Percentiles rank a stretch among this genome's conserved stretches.
phyloP scores from a whole-genome alignment of 2,888 invertebrate genomes.

The Brachypterus glaber region DNA sequence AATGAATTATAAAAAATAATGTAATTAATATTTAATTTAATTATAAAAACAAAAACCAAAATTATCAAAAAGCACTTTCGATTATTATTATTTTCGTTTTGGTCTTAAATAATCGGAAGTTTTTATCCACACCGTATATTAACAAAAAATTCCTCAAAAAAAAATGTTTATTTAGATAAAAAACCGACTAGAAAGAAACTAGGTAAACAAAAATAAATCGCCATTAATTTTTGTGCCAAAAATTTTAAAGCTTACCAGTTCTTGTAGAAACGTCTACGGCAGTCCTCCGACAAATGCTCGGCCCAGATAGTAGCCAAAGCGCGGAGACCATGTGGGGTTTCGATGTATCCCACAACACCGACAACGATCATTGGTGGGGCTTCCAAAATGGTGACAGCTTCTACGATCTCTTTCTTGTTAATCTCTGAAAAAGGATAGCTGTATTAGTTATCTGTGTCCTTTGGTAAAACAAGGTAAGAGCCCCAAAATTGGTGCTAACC shows the following conservation, averaged over 20 bases:
- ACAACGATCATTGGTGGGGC: constrained; percentile 97
- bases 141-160: neutral
- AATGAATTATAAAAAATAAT: too few relatives aligned
- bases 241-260: constrained; percentile 73
- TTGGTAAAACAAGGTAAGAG: too few relatives aligned
- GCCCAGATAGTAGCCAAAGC: constrained; percentile 96
- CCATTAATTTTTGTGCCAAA: constrained; percentile 30
- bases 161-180: too few relatives aligned
- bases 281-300: constrained; percentile 97
- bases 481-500: too few relatives aligned
- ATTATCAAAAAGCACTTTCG: too few relatives aligned
- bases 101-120: too few relatives aligned
- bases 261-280: constrained; percentile 98
- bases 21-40: too few relatives aligned
- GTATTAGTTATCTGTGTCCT: too few relatives aligned
- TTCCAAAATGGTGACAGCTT: constrained; percentile 96
- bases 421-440: constrained; percentile 60
- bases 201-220: constrained; percentile 11
- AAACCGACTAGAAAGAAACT: neutral
- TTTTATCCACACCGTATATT: too few relatives aligned
- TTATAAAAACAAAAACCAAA: too few relatives aligned
- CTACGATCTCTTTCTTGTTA: constrained; percentile 99
- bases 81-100: too few relatives aligned
- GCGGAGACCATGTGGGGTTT: constrained; percentile 94
- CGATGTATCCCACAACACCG: constrained; percentile 97